Evolutionary conservation across 2,113 vertebrate genomes (phyloP).

Genomic region (Chaetorhynchus papuensis): DNA sequence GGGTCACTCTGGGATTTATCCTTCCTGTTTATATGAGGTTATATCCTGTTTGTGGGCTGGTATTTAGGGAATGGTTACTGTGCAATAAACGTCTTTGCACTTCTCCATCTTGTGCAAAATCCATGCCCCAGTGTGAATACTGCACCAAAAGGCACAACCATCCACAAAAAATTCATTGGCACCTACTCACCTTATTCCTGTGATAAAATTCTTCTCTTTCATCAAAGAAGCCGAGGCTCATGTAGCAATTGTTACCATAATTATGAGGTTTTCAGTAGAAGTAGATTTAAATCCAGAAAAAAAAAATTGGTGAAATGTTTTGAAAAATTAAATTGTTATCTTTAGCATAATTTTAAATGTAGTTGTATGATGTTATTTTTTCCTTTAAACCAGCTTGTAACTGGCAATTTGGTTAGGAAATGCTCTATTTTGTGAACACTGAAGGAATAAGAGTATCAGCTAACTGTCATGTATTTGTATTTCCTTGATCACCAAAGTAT

Average conservation of each 20-base stretch:
- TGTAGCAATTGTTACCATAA: neutral
- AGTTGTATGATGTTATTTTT: neutral
- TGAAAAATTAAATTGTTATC: neutral
- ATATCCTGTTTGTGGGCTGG: too few relatives aligned
- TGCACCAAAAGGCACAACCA: neutral
- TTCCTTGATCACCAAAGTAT: neutral
- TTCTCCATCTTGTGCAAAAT: too few relatives aligned
- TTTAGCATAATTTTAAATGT: neutral
- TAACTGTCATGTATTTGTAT: neutral
- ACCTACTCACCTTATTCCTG: fast-evolving
- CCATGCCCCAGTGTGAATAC: too few relatives aligned
- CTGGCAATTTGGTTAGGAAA: neutral
- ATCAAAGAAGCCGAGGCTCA: fast-evolving
- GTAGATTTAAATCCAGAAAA: neutral
- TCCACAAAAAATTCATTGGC: neutral
- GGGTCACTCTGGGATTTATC: too few relatives aligned
- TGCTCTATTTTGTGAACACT: neutral
- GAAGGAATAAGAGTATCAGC: neutral
- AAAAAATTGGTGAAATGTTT: neutral
- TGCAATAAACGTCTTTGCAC: too few relatives aligned
- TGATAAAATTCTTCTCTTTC: neutral
- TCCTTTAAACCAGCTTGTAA: neutral
- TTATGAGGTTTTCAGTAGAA: neutral
- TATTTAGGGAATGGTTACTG: too few relatives aligned
- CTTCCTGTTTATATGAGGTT: too few relatives aligned